Percentiles rank a stretch among this genome's conserved stretches.
These are phyloP conservation scores for Cyclura pinguis DNA, from an alignment of 2,797 vertebrate species.

Conservation along the genomic window DNA sequence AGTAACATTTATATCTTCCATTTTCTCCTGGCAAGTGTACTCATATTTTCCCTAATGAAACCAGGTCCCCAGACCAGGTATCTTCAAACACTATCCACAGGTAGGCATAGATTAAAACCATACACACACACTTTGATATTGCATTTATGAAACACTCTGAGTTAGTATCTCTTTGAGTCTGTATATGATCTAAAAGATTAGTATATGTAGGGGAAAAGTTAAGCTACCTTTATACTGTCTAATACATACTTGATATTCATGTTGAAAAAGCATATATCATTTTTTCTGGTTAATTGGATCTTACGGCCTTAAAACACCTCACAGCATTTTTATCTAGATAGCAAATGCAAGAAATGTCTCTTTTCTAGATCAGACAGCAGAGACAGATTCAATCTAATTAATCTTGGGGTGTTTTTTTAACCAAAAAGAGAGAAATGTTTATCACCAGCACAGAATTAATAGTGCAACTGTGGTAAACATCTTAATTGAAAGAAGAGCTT, in stretches of 20 bases:
- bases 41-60: neutral
- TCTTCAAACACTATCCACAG: neutral
- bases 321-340: neutral
- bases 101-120: neutral
- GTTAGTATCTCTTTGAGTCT: neutral
- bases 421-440: slow-evolving; percentile 3
- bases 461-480: slow-evolving; percentile 31
- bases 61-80: too few relatives aligned
- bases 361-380: slow-evolving; percentile 1
- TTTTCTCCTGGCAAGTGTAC: neutral
- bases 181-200: neutral
- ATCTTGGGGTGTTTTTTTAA: neutral
- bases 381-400: slow-evolving; percentile 34
- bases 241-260: slow-evolving; percentile 16
- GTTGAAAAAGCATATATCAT: slow-evolving; percentile 11
- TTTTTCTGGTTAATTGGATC: slow-evolving; percentile 12
- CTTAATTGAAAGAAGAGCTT: slow-evolving; percentile 32
- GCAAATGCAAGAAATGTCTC: neutral
- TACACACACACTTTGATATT: neutral
- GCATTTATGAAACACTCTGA: neutral
- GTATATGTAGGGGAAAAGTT: neutral
- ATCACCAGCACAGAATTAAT: slow-evolving; percentile 38
- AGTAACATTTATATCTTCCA: neutral
- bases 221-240: neutral
- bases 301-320: neutral